Evolutionary conservation across 2,113 vertebrate genomes (phyloP).

Genomic region (Tenebrosternarchus preto): DNA sequence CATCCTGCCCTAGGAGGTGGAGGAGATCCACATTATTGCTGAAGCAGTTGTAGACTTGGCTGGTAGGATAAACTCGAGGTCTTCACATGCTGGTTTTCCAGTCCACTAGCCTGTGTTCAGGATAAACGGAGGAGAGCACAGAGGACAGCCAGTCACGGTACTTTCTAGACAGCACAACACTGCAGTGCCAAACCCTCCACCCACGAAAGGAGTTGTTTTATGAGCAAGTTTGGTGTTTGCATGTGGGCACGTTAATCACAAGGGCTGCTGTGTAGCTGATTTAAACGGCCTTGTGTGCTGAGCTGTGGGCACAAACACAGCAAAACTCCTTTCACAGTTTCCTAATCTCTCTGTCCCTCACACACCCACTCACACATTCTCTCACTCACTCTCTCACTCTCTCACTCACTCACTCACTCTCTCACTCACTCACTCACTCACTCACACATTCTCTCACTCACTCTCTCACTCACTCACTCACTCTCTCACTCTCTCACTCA

Average conservation of each 20-base stretch:
- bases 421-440: too few relatives aligned
- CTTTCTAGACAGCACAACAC: not conserved
- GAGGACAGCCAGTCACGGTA: not conserved
- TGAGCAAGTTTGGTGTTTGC: not conserved
- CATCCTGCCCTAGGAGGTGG: not conserved
- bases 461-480: too few relatives aligned
- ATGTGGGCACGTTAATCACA: not conserved
- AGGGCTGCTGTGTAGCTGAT: not conserved
- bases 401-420: not conserved
- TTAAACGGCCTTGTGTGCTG: not conserved
- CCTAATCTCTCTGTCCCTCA: not conserved
- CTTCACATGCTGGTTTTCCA: not conserved
- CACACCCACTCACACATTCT: not conserved
- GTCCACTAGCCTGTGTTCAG: not conserved
- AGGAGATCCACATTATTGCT: not conserved
- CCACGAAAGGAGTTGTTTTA: not conserved
- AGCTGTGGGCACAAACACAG: not conserved
- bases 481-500: not conserved
- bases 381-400: not conserved
- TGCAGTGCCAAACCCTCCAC: not conserved
- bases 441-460: too few relatives aligned
- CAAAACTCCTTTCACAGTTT: not conserved
- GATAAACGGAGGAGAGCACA: not conserved
- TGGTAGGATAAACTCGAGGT: not conserved
- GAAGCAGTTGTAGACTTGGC: not conserved